A percentile compares a stretch with the other conserved stretches of the same genome.
Conservation (phyloP, 2,888 invertebrate genomes). For the Agriotes lineatus region DNA sequence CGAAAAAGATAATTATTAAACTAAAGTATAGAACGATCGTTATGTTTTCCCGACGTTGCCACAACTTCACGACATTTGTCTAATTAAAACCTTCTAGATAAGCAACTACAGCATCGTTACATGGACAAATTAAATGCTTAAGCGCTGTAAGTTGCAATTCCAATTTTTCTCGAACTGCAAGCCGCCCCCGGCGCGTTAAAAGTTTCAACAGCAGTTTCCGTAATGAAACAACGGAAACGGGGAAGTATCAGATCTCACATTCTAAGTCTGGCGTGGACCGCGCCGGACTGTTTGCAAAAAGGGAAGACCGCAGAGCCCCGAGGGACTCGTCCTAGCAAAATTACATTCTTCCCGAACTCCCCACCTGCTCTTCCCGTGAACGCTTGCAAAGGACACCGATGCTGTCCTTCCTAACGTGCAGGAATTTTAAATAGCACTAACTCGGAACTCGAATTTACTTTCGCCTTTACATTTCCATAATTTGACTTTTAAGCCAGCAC, state of each 20-base stretch:
- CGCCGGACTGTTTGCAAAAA: constrained; percentile 63
- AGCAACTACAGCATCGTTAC: no score
- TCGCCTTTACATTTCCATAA: constrained; percentile 16
- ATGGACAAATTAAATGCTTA: no score
- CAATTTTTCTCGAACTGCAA: no score
- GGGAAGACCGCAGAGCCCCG: constrained; percentile 62
- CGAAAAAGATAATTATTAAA: no score
- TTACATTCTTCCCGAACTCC: constrained; percentile 64
- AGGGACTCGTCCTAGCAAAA: constrained; percentile 65
- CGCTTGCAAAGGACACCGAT: constrained; percentile 36
- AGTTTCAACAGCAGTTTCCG: no score
- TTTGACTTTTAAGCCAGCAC: constrained; percentile 11
- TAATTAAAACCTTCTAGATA: no score
- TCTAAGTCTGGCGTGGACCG: constrained; percentile 53
- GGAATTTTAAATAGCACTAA: constrained; percentile 33
- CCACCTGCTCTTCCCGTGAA: constrained; percentile 53
- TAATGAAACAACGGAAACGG: background rate
- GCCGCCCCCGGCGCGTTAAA: no score
- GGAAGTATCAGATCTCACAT: constrained; percentile 28
- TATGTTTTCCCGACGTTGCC: no score
- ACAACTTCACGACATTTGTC: no score
- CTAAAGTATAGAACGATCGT: no score
- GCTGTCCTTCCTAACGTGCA: constrained; percentile 28
- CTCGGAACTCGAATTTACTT: constrained; percentile 16
- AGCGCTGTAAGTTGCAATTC: no score